Evolutionary conservation across 2,888 invertebrate species (phyloP).

Genomic region (Alviniconcha strummeri): DNA sequence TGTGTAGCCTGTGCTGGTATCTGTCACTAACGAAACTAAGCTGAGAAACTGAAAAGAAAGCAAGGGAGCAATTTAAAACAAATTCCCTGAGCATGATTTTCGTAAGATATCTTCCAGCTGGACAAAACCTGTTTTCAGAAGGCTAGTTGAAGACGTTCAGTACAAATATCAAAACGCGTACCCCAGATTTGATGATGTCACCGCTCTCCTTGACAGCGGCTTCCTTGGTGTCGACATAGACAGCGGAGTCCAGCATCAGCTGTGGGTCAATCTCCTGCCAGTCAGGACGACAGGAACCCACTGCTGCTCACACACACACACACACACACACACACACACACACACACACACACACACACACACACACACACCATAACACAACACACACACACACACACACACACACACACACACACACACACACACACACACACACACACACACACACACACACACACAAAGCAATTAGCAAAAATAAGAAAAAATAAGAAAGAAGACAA

Average conservation of each 20-base stretch:
- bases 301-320: conserved; percentile 73
- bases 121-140: too few relatives aligned
- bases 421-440: conserved; percentile 15
- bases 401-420: not conserved
- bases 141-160: too few relatives aligned
- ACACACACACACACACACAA: not conserved
- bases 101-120: too few relatives aligned
- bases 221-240: conserved; percentile 78
- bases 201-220: conserved; percentile 77
- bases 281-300: conserved; percentile 77
- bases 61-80: too few relatives aligned
- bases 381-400: too few relatives aligned
- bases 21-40: too few relatives aligned
- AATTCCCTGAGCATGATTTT: too few relatives aligned
- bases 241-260: conserved; percentile 75
- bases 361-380: not conserved
- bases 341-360: conserved; percentile 15
- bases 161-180: conserved; percentile 44
- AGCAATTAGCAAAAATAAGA: too few relatives aligned
- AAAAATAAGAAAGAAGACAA: too few relatives aligned
- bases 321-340: conserved; percentile 11
- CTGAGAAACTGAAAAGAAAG: too few relatives aligned
- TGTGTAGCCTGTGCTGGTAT: too few relatives aligned
- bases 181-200: conserved; percentile 75
- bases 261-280: conserved; percentile 77